Evolutionary conservation across 2,797 vertebrate genomes (phyloP).

Genomic region (Cryptoblepharus egeriae): DNA sequence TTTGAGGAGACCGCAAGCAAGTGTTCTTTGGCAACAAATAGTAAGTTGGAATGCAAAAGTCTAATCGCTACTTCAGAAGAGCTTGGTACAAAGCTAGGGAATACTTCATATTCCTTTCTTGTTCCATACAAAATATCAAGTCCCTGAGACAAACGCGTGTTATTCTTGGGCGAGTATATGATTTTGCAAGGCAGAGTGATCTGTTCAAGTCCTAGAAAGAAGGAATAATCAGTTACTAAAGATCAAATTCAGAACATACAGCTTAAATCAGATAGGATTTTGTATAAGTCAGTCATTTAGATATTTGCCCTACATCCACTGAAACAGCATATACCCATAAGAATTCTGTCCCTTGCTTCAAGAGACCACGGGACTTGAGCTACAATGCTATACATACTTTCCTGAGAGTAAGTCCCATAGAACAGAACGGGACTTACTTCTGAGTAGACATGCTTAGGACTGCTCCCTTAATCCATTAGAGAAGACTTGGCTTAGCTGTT

Average conservation of each 20-base stretch:
- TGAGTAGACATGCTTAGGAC: too few relatives aligned
- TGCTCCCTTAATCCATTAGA: not conserved
- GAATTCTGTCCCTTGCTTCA: not conserved
- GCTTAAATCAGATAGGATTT: not conserved
- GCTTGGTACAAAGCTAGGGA: slow-evolving; percentile 88
- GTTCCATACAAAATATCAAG: slow-evolving; percentile 93
- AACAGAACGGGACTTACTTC: too few relatives aligned
- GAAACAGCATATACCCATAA: not conserved
- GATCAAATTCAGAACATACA: not conserved
- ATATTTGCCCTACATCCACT: not conserved
- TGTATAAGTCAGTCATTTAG: not conserved
- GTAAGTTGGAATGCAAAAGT: slow-evolving; percentile 59
- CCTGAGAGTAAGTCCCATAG: too few relatives aligned
- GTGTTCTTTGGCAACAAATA: slow-evolving; percentile 79
- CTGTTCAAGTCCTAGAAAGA: slow-evolving; percentile 71
- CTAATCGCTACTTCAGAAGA: slow-evolving; percentile 80
- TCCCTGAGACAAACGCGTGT: slow-evolving; percentile 90
- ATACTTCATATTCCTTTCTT: slow-evolving; percentile 84
- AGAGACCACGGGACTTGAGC: not conserved
- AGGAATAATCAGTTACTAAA: not conserved
- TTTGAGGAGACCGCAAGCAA: slow-evolving; percentile 65
- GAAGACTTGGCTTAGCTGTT: not conserved
- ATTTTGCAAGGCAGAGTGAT: slow-evolving; percentile 74
- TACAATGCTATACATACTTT: too few relatives aligned
- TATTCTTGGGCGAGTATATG: slow-evolving; percentile 78